phyloP scores from a whole-genome alignment of 1,140 invertebrate species.

The Drosophila nebulosa region DNA sequence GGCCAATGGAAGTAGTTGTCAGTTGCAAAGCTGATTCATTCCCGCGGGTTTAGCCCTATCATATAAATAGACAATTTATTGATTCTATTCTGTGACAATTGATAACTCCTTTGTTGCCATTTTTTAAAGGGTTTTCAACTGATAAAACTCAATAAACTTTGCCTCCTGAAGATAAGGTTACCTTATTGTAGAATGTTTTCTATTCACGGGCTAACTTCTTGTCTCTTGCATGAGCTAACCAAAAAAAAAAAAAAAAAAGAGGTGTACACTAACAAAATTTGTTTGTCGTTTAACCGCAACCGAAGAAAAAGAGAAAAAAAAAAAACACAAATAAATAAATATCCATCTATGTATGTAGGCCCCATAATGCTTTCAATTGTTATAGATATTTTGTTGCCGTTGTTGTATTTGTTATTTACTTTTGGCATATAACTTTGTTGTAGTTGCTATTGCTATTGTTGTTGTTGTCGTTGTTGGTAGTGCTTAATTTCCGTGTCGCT shows the following conservation, averaged over 20 bases:
- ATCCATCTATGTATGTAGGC: neutral
- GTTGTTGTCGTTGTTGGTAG: neutral
- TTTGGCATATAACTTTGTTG: neutral
- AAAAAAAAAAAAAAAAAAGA: neutral
- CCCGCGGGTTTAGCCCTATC: too few relatives aligned
- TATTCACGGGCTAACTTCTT: too few relatives aligned
- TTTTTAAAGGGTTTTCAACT: too few relatives aligned
- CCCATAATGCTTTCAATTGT: neutral
- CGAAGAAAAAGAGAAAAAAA: too few relatives aligned
- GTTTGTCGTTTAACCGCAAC: neutral
- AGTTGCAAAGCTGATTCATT: too few relatives aligned
- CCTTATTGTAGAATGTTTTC: too few relatives aligned
- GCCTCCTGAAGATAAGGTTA: too few relatives aligned
- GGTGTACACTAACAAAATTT: neutral
- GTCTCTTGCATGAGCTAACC: neutral
- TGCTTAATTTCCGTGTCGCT: slow-evolving; percentile 50
- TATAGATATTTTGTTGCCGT: neutral
- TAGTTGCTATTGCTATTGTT: neutral
- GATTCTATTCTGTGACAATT: too few relatives aligned
- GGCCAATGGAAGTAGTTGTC: neutral
- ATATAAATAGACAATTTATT: too few relatives aligned
- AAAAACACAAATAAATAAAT: neutral
- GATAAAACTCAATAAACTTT: too few relatives aligned
- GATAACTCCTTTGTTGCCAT: too few relatives aligned
- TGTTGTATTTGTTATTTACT: neutral